Conservation (phyloP, 2,797 vertebrate species). For the Enteromius viviparus region DNA sequence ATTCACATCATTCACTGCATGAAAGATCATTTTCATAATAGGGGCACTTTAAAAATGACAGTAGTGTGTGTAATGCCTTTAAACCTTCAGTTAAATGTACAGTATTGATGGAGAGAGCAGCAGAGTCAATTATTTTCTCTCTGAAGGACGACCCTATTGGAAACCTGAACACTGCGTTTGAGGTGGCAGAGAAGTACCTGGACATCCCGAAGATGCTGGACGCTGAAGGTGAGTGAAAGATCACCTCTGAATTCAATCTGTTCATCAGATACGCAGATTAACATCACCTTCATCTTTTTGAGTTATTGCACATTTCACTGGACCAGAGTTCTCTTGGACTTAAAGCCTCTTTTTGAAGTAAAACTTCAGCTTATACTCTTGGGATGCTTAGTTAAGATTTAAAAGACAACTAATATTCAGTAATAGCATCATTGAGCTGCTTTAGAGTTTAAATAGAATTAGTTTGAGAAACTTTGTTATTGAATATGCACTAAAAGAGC, state of each 20-base stretch:
- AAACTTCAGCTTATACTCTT: not conserved
- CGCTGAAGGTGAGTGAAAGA: slow-evolving; percentile 83
- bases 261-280: not conserved
- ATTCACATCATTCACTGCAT: too few species aligned
- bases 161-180: slow-evolving; percentile 92
- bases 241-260: not conserved
- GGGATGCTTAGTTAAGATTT: not conserved
- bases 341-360: too few species aligned
- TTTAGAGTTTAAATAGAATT: too few species aligned
- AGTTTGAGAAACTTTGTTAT: too few species aligned
- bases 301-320: not conserved
- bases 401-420: not conserved
- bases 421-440: not conserved
- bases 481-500: too few species aligned
- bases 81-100: not conserved
- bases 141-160: slow-evolving; percentile 88
- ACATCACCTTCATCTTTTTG: not conserved
- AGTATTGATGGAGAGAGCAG: not conserved
- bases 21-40: too few species aligned
- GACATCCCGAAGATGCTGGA: slow-evolving; percentile 95
- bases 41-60: not conserved
- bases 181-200: slow-evolving; percentile 91
- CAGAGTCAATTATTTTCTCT: not conserved
- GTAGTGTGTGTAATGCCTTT: not conserved
- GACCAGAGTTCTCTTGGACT: too few species aligned